Base-by-base conservation (phyloP, 2,113 vertebrate genomes). In the Kryptolebias marmoratus region DNA sequence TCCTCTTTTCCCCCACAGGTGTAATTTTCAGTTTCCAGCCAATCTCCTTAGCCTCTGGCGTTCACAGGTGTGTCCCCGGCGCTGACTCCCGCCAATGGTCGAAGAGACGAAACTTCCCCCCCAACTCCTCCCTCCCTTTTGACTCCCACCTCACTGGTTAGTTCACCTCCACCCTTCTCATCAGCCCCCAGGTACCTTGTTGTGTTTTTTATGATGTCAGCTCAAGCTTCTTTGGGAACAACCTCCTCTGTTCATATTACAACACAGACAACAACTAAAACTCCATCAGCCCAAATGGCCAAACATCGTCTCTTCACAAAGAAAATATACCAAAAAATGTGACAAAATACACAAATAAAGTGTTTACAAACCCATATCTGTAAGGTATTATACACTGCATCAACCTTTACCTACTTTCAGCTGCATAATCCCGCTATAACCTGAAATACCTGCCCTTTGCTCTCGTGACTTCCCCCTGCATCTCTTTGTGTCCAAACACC, bases 1-100 rank as follows among this genome's bases (percentile, higher is more conserved):
- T 49, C 70, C 79, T 90, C 91, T 92, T 94, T 93, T 93, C 95
- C 96, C 91, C 91, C 90, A 94, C 96, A 98, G 97, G 97, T 98
- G 96, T 96, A 94, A 95, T 95, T 95, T 94, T 93, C 84, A 66
- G 77, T 57, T 88, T 10, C 72, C 85, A 91, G 85, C 97, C 97
- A 98, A 98, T 98, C 95, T 93, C 90, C 81, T 83, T 86, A 72
- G 92, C 91, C 91, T 81, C 92, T 91, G 80, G 90, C 62, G 15
- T 79, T 91, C 76, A 85, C 97, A 98, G 97, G 97, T 98, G 97
- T 98, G 97, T 96, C 96, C 92, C 83, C 44, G 64, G 61, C 81
- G 68, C 83, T 63, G 86, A 84, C 92, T 94, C 94, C 90, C 94
- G 95, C 94, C 88, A 64, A 87, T 87, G 83, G 69, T 22, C 68